Conservation (phyloP, 2,888 invertebrate genomes). For the Macrophya alboannulata region DNA sequence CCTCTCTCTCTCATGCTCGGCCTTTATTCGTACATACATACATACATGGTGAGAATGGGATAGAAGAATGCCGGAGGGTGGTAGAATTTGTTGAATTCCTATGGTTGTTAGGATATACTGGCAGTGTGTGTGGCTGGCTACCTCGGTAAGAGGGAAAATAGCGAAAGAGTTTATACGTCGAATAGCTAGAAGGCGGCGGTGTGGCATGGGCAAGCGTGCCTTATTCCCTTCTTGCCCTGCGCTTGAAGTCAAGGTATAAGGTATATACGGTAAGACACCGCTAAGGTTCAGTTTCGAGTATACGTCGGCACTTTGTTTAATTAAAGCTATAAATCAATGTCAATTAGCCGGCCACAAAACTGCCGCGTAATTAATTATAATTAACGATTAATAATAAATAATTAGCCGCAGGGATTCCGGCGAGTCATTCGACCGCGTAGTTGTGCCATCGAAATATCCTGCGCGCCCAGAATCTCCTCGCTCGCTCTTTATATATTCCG, state of each 20-base stretch:
- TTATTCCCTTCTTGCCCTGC: background rate
- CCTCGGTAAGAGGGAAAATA: conserved; percentile 10
- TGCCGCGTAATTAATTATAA: conserved; percentile 75
- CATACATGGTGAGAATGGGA: background rate
- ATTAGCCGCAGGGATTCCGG: conserved; percentile 59
- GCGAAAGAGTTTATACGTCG: background rate
- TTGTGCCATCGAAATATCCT: conserved; percentile 30
- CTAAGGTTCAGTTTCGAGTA: conserved; percentile 7
- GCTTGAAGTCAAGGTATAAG: too few relatives aligned
- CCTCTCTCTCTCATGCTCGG: conserved; percentile 17
- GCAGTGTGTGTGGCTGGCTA: background rate
- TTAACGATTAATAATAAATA: conserved; percentile 77
- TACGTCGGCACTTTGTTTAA: conserved; percentile 74
- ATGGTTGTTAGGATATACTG: background rate
- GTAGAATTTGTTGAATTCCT: conserved; percentile 35
- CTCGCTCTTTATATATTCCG: background rate
- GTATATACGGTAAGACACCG: conserved; percentile 35
- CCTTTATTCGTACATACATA: conserved; percentile 9
- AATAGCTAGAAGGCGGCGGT: background rate
- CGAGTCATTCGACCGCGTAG: conserved; percentile 54
- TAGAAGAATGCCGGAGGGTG: conserved; percentile 6
- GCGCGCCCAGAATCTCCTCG: background rate
- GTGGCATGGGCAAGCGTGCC: background rate
- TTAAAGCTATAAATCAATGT: conserved; percentile 80
- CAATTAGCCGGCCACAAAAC: conserved; percentile 72